A percentile compares a stretch with the other conserved stretches of the same genome.
These are phyloP conservation scores for Epinotia ramella DNA, from an alignment of 2,888 invertebrate genomes.

Conservation along the genomic window DNA sequence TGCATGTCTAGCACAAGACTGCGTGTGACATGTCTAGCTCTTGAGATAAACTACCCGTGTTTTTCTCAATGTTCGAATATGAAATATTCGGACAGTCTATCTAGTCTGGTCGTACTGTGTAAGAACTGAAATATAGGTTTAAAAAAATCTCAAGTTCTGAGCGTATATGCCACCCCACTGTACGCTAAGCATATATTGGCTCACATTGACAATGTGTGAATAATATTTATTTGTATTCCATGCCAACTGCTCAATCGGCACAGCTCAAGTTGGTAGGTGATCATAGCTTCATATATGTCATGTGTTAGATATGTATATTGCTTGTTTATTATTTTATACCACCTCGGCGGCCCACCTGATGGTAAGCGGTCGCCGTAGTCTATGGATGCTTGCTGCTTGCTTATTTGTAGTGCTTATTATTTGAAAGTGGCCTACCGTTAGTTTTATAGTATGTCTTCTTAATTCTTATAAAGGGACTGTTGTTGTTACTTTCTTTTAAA, in stretches of 20 bases:
- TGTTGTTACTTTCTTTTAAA: not conserved
- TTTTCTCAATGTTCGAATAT: too few relatives aligned
- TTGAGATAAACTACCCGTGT: too few relatives aligned
- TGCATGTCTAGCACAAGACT: too few relatives aligned
- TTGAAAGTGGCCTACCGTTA: not conserved
- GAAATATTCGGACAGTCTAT: too few relatives aligned
- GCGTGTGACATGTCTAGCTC: too few relatives aligned
- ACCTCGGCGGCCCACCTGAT: too few relatives aligned
- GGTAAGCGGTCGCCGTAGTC: too few relatives aligned
- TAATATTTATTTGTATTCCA: constrained; percentile 66
- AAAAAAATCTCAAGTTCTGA: not conserved
- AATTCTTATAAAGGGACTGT: constrained; percentile 7
- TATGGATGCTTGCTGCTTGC: not conserved
- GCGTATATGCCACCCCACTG: constrained; percentile 3
- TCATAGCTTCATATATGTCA: constrained; percentile 49
- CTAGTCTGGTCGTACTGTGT: too few relatives aligned
- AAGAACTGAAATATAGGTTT: too few relatives aligned
- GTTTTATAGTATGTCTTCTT: too few relatives aligned
- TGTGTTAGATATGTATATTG: constrained; percentile 45
- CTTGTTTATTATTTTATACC: not conserved
- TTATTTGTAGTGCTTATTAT: not conserved
- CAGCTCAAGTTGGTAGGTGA: constrained; percentile 84
- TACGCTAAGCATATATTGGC: constrained; percentile 33
- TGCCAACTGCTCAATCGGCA: constrained; percentile 67
- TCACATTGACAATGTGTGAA: constrained; percentile 32